A percentile compares a stretch with the other conserved stretches of the same genome.
These are phyloP conservation scores for Orchesella flavescens DNA, from an alignment of 2,888 invertebrate species.

Conservation along the genomic window DNA sequence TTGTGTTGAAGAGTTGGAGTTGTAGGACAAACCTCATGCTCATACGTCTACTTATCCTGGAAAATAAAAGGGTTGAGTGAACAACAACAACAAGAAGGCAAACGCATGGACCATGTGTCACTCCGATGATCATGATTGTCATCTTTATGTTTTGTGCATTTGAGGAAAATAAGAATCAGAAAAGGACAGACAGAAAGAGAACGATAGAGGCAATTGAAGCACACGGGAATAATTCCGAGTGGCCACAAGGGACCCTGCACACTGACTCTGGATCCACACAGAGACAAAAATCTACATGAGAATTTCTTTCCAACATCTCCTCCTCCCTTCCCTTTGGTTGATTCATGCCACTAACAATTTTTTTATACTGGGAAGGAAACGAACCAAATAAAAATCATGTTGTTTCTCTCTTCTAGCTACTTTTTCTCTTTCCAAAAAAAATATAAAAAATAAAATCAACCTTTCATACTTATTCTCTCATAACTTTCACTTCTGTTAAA, in stretches of 20 bases:
- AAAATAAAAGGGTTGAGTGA: no score
- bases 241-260: conserved; percentile 66
- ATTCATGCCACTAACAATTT: neutral
- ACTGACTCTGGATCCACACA: no score
- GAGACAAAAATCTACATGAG: no score
- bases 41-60: no score
- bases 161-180: neutral
- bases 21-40: no score
- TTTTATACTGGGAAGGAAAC: neutral
- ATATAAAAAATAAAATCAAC: neutral
- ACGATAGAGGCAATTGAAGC: conserved; percentile 40
- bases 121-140: no score
- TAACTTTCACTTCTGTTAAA: neutral
- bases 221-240: conserved; percentile 71
- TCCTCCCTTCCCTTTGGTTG: neutral
- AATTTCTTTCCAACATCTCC: neutral
- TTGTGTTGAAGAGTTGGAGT: no score
- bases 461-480: neutral
- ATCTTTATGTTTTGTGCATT: no score
- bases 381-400: neutral
- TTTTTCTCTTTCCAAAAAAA: neutral
- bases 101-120: no score
- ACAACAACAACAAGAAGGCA: no score
- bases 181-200: neutral
- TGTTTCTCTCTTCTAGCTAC: neutral